Percentiles rank a stretch among this genome's conserved stretches.
Conservation (phyloP, 2,113 vertebrate genomes). For the Panthera leo region DNA sequence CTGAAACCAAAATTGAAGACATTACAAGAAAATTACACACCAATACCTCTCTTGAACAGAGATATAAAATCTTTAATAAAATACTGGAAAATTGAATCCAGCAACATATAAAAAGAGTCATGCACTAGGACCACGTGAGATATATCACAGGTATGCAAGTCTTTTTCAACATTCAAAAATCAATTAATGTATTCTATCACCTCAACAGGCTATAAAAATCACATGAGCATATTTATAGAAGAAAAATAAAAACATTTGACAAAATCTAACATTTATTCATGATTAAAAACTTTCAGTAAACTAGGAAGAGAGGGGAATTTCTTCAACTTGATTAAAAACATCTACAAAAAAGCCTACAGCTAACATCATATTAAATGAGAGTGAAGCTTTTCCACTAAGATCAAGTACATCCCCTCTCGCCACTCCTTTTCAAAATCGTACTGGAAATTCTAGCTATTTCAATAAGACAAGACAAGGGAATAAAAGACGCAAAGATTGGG, state of each 20-base stretch:
- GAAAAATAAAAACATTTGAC: background rate
- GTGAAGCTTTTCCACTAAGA: background rate
- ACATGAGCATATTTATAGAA: background rate
- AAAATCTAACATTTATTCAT: background rate
- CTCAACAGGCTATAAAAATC: background rate
- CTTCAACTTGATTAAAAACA: background rate
- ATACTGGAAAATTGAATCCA: background rate
- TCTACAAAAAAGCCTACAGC: background rate
- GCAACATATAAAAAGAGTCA: background rate
- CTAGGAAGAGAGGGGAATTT: background rate
- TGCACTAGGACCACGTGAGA: background rate
- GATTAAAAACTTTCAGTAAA: background rate
- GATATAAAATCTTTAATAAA: background rate
- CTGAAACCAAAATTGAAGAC: background rate
- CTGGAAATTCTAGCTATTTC: background rate
- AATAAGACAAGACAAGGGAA: background rate
- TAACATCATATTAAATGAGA: background rate
- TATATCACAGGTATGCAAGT: background rate
- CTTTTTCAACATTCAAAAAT: background rate
- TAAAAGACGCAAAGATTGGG: background rate
- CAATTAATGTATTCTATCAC: background rate
- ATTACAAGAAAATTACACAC: background rate
- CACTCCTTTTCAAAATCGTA: background rate
- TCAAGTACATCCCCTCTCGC: too few relatives aligned
- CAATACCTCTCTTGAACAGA: background rate